A percentile compares a stretch with the other conserved stretches of the same genome.
Conservation (phyloP, 1,140 invertebrate species). For the Drosophila kikkawai region DNA sequence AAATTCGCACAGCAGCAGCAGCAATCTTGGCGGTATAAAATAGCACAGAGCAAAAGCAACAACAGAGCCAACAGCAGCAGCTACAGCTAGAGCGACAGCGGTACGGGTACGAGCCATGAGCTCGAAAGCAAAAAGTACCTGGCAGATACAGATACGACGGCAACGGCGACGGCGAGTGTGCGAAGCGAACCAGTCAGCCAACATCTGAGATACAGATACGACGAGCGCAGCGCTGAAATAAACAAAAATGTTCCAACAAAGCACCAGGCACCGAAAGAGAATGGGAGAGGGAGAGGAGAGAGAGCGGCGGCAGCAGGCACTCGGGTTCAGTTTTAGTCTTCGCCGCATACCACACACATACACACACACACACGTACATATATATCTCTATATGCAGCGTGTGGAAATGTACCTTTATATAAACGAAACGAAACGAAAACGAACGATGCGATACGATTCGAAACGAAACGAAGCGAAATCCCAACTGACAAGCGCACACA, state of each 20-base stretch:
- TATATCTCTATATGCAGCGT: constrained; percentile 51
- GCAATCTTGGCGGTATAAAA: constrained; percentile 72
- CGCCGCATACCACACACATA: constrained; percentile 65
- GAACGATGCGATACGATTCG: constrained; percentile 50
- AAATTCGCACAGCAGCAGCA: constrained; percentile 63
- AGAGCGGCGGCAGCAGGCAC: constrained; percentile 44
- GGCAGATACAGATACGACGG: constrained; percentile 65
- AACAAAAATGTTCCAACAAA: constrained; percentile 54
- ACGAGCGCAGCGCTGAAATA: constrained; percentile 70
- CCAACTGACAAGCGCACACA: constrained; percentile 79
- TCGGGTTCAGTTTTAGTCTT: constrained; percentile 77
- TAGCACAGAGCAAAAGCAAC: constrained; percentile 77
- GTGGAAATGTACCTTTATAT: constrained; percentile 83
- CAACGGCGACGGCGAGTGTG: constrained; percentile 21
- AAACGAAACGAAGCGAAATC: constrained; percentile 70
- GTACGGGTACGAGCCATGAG: constrained; percentile 17
- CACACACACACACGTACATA: constrained; percentile 33
- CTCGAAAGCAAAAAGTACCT: constrained; percentile 68
- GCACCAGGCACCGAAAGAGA: constrained; percentile 15
- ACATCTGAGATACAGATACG: constrained; percentile 76
- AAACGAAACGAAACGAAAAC: constrained; percentile 72
- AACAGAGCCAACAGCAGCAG: constrained; percentile 54
- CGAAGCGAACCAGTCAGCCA: constrained; percentile 54
- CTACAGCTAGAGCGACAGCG: constrained; percentile 13
- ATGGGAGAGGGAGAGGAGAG: constrained; percentile 3